These are phyloP conservation scores for Pygathrix nemaeus DNA, from an alignment of 2,113 vertebrate genomes.

Conservation along the genomic window DNA sequence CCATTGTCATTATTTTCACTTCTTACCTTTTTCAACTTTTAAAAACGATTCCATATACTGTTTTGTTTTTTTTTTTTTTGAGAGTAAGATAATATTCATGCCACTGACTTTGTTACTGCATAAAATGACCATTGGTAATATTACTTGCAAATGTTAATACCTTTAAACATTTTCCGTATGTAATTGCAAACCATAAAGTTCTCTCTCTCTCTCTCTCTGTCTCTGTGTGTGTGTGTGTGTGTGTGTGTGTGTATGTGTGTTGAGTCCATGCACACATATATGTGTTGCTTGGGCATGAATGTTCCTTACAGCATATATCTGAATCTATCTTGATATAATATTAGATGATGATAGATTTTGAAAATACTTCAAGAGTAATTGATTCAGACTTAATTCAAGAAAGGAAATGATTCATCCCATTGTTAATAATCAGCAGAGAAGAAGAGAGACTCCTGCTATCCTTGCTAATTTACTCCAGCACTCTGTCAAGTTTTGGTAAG, in stretches of 20 bases:
- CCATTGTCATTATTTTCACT: background rate
- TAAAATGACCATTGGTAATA: background rate
- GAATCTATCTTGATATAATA: background rate
- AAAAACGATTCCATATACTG: background rate
- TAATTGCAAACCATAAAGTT: background rate
- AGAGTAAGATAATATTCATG: background rate
- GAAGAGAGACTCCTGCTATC: background rate
- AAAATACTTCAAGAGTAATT: background rate
- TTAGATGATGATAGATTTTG: background rate
- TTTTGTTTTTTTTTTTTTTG: background rate
- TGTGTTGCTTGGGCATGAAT: background rate
- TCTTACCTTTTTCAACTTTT: background rate
- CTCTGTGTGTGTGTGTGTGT: background rate
- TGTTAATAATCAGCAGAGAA: background rate
- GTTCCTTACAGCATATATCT: background rate
- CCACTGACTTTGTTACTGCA: background rate
- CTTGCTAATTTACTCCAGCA: background rate
- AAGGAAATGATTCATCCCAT: background rate
- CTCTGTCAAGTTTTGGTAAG: constrained; percentile 6
- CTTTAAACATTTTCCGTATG: background rate
- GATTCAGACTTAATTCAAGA: background rate
- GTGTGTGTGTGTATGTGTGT: background rate
- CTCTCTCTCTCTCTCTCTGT: background rate
- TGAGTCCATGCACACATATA: background rate
- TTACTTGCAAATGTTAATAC: background rate